A percentile compares a stretch with the other conserved stretches of the same genome.
These are phyloP conservation scores for Clostera curtula DNA, from an alignment of 2,888 invertebrate species.

Conservation along the genomic window DNA sequence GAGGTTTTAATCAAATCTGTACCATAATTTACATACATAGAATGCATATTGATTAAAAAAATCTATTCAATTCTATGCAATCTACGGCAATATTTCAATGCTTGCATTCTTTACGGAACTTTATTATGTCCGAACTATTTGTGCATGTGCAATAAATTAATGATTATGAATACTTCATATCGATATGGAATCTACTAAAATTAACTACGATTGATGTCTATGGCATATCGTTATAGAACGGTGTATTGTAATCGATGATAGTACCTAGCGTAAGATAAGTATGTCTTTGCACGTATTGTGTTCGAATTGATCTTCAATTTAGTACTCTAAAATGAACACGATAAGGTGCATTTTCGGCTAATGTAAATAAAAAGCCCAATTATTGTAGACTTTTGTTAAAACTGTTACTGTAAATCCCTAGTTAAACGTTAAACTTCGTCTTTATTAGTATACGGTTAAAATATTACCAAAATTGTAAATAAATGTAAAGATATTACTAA, in stretches of 20 bases:
- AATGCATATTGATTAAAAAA: too few species aligned
- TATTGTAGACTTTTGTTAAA: slow-evolving; percentile 51
- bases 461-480: slow-evolving; percentile 71
- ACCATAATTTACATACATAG: too few species aligned
- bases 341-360: slow-evolving; percentile 22
- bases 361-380: slow-evolving; percentile 50
- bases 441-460: slow-evolving; percentile 68
- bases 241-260: too few species aligned
- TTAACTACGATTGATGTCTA: too few species aligned
- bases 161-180: slow-evolving; percentile 58
- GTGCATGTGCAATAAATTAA: slow-evolving; percentile 61
- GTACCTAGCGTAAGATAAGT: slow-evolving; percentile 7
- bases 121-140: slow-evolving; percentile 38
- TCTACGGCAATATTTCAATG: too few species aligned
- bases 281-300: slow-evolving; percentile 7
- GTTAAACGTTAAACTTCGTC: slow-evolving; percentile 54
- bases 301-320: too few species aligned
- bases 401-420: slow-evolving; percentile 62
- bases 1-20: too few species aligned
- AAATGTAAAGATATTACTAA: slow-evolving; percentile 73
- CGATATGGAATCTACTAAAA: slow-evolving; percentile 59
- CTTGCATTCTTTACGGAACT: slow-evolving; percentile 40
- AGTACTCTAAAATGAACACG: background rate
- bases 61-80: too few species aligned
- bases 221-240: too few species aligned